These are phyloP conservation scores for Artemia sinica DNA, from an alignment of 2,888 invertebrate genomes.

Conservation along the genomic window DNA sequence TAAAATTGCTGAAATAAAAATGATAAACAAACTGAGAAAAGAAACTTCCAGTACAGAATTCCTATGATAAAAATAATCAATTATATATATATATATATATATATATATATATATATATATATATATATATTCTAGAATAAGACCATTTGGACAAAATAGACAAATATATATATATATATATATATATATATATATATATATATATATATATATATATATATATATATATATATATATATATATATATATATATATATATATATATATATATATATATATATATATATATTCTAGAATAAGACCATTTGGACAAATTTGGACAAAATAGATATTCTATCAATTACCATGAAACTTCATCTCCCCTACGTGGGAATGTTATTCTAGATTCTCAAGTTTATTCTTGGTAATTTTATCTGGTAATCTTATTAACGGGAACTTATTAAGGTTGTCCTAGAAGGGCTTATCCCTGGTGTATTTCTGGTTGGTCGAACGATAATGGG, in stretches of 20 bases:
- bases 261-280: not conserved
- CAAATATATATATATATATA: conserved; percentile 18
- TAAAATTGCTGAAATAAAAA: conserved; percentile 28
- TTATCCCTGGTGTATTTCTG: no score
- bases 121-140: conserved; percentile 19
- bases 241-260: not conserved
- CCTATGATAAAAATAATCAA: not conserved
- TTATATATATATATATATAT: not conserved
- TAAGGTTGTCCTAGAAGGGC: no score
- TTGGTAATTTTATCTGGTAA: no score
- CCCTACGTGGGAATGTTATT: no score
- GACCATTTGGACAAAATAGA: no score
- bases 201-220: not conserved
- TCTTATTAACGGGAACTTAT: no score
- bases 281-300: no score
- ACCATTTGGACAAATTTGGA: no score
- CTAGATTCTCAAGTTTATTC: no score
- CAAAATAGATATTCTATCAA: no score
- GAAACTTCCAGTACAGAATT: conserved; percentile 2
- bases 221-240: conserved; percentile 1
- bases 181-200: conserved; percentile 11
- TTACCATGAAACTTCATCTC: no score
- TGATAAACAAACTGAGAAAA: conserved; percentile 11
- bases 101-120: conserved; percentile 18
- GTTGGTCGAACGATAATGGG: not conserved